Percentiles rank a stretch among this genome's conserved stretches.
These are phyloP conservation scores for Rhinopithecus roxellana DNA, from an alignment of 2,113 vertebrate genomes.

Conservation along the genomic window DNA sequence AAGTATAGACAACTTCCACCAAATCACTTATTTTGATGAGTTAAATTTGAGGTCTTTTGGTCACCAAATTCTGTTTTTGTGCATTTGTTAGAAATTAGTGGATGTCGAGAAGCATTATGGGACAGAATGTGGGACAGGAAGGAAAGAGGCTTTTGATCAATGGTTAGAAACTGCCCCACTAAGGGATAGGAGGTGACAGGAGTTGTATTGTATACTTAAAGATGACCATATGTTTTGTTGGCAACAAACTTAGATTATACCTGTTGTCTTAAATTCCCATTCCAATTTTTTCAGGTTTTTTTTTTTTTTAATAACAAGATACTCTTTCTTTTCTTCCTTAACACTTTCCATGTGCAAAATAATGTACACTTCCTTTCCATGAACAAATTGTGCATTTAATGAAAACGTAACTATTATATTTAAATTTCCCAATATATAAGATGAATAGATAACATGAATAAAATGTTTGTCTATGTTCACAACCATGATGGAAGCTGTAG, in stretches of 20 bases:
- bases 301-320: background rate
- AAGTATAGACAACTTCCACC: accelerated
- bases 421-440: background rate
- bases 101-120: background rate
- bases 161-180: background rate
- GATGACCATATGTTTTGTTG: background rate
- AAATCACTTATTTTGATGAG: constrained; percentile 25
- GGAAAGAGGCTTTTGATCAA: background rate
- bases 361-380: background rate
- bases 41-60: background rate
- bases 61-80: background rate
- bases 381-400: background rate
- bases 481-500: background rate
- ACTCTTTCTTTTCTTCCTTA: background rate
- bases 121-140: background rate
- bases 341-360: background rate
- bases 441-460: background rate
- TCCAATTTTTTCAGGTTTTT: background rate
- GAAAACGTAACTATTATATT: background rate
- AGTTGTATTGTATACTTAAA: background rate
- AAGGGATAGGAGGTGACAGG: background rate
- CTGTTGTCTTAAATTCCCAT: background rate
- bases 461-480: background rate
- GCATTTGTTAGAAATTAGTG: background rate
- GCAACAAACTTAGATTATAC: background rate